phyloP scores from a whole-genome alignment of 2,888 invertebrate genomes.

The Lingula anatina region DNA sequence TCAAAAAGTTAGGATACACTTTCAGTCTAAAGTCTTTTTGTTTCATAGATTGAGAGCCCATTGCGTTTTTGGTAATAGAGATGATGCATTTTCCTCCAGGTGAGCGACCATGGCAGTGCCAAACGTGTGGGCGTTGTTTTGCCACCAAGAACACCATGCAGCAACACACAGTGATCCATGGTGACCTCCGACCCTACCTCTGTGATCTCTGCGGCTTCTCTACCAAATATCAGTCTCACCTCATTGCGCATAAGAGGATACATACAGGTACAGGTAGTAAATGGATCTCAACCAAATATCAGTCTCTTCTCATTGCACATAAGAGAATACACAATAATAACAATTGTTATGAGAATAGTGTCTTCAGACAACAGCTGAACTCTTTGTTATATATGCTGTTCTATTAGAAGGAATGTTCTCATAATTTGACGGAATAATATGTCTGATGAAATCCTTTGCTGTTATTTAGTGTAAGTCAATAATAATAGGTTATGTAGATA shows the following conservation, averaged over 20 bases:
- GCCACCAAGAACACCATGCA: conserved; percentile 60
- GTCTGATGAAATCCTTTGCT: too few relatives aligned
- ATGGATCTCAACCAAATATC: conserved; percentile 64
- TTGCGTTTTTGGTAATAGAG: too few relatives aligned
- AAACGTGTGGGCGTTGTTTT: conserved; percentile 60
- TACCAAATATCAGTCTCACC: conserved; percentile 64
- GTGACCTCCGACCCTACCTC: conserved; percentile 58
- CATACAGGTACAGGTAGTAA: conserved; percentile 58
- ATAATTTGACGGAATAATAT: too few relatives aligned
- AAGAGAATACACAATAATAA: conserved; percentile 64
- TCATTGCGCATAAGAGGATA: conserved; percentile 63
- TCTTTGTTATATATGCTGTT: too few relatives aligned
- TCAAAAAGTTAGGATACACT: too few relatives aligned
- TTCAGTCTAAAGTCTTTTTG: too few relatives aligned
- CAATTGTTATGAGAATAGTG: background rate
- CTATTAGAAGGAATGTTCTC: too few relatives aligned
- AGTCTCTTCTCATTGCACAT: conserved; percentile 65
- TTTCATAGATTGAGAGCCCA: too few relatives aligned
- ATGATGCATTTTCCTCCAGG: conserved; percentile 46
- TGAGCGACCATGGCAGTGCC: conserved; percentile 59
- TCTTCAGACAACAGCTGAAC: background rate
- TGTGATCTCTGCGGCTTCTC: conserved; percentile 67
- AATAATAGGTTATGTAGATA: too few relatives aligned
- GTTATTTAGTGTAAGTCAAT: too few relatives aligned
- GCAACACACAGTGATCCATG: conserved; percentile 59